Percentiles rank a stretch among this genome's conserved stretches.
phyloP scores from a whole-genome alignment of 2,797 vertebrate species.

The Synanceia verrucosa region DNA sequence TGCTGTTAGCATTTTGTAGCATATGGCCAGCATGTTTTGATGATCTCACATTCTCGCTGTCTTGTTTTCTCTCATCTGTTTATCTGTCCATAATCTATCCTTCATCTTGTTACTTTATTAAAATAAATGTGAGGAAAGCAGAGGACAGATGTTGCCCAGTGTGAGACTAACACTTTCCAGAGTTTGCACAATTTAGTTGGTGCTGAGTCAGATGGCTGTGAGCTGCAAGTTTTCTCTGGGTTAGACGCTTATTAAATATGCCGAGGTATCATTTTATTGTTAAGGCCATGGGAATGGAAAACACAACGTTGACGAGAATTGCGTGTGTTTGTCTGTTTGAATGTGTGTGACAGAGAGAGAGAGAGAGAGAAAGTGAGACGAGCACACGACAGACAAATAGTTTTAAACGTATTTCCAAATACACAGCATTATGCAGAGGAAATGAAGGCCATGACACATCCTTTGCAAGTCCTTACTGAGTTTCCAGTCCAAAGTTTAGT shows the following conservation, averaged over 20 bases:
- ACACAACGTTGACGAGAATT: constrained; percentile 9
- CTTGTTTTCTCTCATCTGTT: constrained; percentile 18
- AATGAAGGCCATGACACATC: too few species aligned
- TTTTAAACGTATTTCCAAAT: neutral
- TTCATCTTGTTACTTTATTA: constrained; percentile 33
- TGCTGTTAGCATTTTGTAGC: constrained; percentile 20
- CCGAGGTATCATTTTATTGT: constrained; percentile 27
- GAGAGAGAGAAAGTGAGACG: too few species aligned
- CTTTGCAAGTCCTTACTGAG: neutral
- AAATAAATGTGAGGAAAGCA: constrained; percentile 35
- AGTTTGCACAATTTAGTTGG: constrained; percentile 44
- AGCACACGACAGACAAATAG: neutral
- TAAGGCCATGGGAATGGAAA: constrained; percentile 15
- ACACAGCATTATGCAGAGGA: neutral
- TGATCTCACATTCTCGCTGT: constrained; percentile 17
- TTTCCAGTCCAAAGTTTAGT: neutral
- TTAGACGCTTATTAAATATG: constrained; percentile 49
- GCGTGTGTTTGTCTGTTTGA: neutral
- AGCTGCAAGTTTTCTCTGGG: constrained; percentile 17
- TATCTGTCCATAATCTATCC: constrained; percentile 29
- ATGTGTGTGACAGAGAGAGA: neutral
- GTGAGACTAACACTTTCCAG: constrained; percentile 60
- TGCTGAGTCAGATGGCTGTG: constrained; percentile 60
- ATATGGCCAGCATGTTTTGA: constrained; percentile 39
- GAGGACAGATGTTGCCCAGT: constrained; percentile 75